A percentile compares a stretch with the other conserved stretches of the same genome.
Evolutionary conservation across 1,140 invertebrate genomes (phyloP).

Genomic region (Meteorus sp.): DNA sequence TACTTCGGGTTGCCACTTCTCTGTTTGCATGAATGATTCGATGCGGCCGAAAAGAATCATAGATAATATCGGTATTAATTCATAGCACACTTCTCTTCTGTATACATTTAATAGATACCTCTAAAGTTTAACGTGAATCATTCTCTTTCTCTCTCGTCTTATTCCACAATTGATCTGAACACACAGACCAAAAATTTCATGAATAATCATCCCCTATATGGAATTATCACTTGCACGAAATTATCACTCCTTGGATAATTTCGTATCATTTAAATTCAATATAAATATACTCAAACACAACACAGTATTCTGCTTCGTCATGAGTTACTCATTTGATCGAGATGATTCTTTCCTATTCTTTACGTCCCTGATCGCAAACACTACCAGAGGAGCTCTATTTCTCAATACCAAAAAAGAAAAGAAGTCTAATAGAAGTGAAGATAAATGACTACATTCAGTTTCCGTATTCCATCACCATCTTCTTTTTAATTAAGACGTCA

Average conservation of each 20-base stretch:
- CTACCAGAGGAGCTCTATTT: too few species aligned
- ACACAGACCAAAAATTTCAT: background rate
- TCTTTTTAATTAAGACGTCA: constrained; percentile 38
- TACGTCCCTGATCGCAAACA: too few species aligned
- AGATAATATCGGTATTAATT: background rate
- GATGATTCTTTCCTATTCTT: too few species aligned
- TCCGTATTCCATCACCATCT: background rate
- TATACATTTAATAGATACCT: constrained; percentile 37
- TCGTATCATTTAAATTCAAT: background rate
- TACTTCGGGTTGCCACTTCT: background rate
- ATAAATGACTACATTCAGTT: too few species aligned
- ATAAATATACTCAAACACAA: too few species aligned
- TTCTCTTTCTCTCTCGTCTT: constrained; percentile 21
- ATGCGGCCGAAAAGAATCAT: background rate
- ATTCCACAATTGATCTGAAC: constrained; percentile 9
- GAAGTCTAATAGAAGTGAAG: too few species aligned
- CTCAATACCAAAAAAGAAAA: too few species aligned
- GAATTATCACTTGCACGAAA: constrained; percentile 40
- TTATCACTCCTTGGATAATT: background rate
- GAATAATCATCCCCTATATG: constrained; percentile 23
- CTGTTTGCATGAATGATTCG: background rate
- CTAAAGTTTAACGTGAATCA: background rate
- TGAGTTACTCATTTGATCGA: too few species aligned
- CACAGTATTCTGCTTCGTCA: too few species aligned
- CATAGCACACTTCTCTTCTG: constrained; percentile 18